A percentile compares a stretch with the other conserved stretches of the same genome.
Evolutionary conservation across 2,113 vertebrate species (phyloP).

Genomic region (Paramisgurnus dabryanus): DNA sequence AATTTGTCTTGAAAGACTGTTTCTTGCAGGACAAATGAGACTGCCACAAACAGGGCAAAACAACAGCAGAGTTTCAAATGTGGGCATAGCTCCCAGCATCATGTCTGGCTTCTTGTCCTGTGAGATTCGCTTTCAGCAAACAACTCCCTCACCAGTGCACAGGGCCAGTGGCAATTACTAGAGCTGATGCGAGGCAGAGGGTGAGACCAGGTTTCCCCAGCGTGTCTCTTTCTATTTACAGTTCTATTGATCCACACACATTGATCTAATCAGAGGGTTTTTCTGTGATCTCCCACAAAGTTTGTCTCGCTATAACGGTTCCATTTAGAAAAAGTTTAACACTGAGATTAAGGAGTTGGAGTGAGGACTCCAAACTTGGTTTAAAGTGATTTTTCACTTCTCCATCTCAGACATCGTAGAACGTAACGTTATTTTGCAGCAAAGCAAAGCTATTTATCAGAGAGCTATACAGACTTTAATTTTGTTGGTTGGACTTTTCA

Average conservation of each 20-base stretch:
- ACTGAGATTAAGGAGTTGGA: background rate
- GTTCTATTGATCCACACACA: constrained; percentile 61
- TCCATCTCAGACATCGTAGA: background rate
- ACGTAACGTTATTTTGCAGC: background rate
- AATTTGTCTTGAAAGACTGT: background rate
- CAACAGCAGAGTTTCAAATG: background rate
- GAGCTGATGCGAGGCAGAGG: constrained; percentile 10
- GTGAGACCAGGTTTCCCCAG: background rate
- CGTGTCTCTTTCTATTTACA: constrained; percentile 35
- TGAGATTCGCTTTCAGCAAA: constrained; percentile 30
- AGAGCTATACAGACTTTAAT: background rate
- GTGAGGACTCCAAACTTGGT: constrained; percentile 9
- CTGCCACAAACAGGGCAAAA: background rate
- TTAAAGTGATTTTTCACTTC: constrained; percentile 43
- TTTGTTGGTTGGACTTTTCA: background rate
- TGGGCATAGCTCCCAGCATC: background rate
- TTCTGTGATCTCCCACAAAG: background rate
- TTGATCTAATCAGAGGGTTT: constrained; percentile 51
- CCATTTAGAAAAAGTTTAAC: background rate
- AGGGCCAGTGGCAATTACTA: constrained; percentile 55
- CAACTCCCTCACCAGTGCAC: constrained; percentile 30
- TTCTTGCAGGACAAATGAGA: background rate
- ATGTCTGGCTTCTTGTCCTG: constrained; percentile 7
- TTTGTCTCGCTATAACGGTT: background rate
- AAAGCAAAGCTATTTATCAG: background rate